Base-by-base conservation (phyloP, 2,113 vertebrate species). In the Siniperca chuatsi region DNA sequence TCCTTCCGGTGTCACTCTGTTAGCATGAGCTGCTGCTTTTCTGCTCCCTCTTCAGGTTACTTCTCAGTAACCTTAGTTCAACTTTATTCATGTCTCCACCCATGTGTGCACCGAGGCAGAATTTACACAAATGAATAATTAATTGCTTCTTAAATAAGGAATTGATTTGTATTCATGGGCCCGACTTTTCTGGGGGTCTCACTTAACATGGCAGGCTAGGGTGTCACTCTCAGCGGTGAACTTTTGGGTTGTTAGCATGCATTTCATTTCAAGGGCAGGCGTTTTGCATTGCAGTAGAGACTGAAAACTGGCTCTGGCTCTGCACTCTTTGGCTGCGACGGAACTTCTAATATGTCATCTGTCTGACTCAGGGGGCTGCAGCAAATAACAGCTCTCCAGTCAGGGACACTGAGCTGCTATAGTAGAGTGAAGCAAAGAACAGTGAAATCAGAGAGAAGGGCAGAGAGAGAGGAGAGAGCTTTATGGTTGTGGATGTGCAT, bases 81-180 rank as follows among this genome's bases (percentile, higher is more conserved):
- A 42, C 70, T 81, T 69, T 18, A 57, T 76, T 18, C 62, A 8
- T 18, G 29, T 68, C 54, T 78, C 57, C 44, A 65, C 33, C 42
- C 75, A 58, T 77, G 21, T n/a, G 58, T 60, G 21, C 67, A 70
- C 35, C 2, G 1, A 70, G 40, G 61, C 82, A 84, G 46, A 75
- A 80, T 84, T 82, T 75, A 85, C 87, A 67, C 78, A 79, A 87
- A 89, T 93, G 71, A 94, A 90, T 90, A 88, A 90, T 91, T 84
- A 88, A 93, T 57, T 46, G 48, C 64, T 12, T 50, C 88, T 90
- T 86, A 89, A 92, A 90, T 85, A 87, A 90, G 78, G 64, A 42
- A 44, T 46, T 85, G 29, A 89, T 90, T 64, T 89, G 72, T 67
- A 92, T 93, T 90, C 74, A 91, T 88, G 87, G 88, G 89, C 67